Evolutionary conservation across 2,888 invertebrate genomes (phyloP).

Genomic region (Anthophora plumipes): DNA sequence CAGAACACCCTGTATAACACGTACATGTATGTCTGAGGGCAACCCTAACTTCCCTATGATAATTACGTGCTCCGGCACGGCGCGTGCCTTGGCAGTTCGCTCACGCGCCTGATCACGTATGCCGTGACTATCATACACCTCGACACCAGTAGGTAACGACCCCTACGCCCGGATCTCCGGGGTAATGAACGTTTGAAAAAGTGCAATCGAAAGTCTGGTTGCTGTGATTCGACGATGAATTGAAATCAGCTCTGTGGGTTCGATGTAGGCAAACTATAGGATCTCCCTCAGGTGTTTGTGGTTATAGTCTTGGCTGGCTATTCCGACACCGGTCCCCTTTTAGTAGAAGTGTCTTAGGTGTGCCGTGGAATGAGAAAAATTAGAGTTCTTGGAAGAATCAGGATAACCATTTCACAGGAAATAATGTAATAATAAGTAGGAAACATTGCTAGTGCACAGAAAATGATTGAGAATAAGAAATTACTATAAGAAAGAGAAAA

Average conservation of each 20-base stretch:
- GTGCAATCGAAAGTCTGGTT: slow-evolving; percentile 58
- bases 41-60: slow-evolving; percentile 77
- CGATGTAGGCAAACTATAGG: not conserved
- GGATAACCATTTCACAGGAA: too few relatives aligned
- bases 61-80: slow-evolving; percentile 80
- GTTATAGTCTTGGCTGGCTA: too few relatives aligned
- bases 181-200: slow-evolving; percentile 49
- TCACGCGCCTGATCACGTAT: slow-evolving; percentile 77
- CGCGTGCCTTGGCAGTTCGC: slow-evolving; percentile 80
- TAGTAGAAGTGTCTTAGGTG: too few relatives aligned
- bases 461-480: not conserved
- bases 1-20: too few relatives aligned
- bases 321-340: too few relatives aligned
- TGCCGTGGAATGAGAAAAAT: too few relatives aligned
- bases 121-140: slow-evolving; percentile 79
- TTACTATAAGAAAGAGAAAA: too few relatives aligned
- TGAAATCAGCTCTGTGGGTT: slow-evolving; percentile 5
- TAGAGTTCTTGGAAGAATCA: too few relatives aligned
- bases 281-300: not conserved
- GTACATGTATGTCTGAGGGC: slow-evolving; percentile 52
- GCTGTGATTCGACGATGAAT: slow-evolving; percentile 43
- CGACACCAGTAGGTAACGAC: slow-evolving; percentile 76
- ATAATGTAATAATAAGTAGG: too few relatives aligned
- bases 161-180: slow-evolving; percentile 31
- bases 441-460: too few relatives aligned